Conservation (phyloP, 2,113 vertebrate species). For the Nibea albiflora region DNA sequence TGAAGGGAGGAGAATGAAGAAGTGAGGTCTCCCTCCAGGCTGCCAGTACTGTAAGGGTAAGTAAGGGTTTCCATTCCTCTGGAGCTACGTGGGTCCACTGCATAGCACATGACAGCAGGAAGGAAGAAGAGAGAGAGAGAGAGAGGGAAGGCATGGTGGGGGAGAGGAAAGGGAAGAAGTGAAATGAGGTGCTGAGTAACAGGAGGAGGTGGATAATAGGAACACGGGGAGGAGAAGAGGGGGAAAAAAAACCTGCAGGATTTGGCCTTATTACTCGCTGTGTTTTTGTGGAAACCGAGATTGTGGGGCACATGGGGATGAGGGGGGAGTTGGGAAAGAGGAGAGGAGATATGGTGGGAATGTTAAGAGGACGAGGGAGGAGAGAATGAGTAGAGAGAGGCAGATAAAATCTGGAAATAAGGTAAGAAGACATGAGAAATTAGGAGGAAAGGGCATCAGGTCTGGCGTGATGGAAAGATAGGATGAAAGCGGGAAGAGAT, state of each 20-base stretch:
- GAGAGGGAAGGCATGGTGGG: background rate
- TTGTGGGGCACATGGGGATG: no score
- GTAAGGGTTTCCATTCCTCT: constrained; percentile 23
- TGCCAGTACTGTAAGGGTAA: constrained; percentile 6
- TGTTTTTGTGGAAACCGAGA: constrained; percentile 14
- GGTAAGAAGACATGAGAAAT: background rate
- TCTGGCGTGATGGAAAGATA: background rate
- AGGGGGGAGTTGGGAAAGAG: background rate
- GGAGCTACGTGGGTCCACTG: constrained; percentile 12
- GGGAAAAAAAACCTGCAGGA: constrained; percentile 47
- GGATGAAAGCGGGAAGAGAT: background rate
- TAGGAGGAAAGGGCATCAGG: background rate
- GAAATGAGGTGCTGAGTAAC: constrained; percentile 45
- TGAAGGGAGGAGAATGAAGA: constrained; percentile 4
- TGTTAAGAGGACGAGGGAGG: background rate
- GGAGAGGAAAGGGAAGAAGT: constrained; percentile 28
- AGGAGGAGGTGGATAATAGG: constrained; percentile 53
- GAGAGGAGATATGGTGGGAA: constrained; percentile 1
- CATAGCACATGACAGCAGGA: constrained; percentile 21
- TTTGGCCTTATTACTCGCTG: constrained; percentile 41
- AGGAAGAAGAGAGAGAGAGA: constrained; percentile 5
- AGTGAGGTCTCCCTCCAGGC: constrained; percentile 16
- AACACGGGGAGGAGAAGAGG: constrained; percentile 48
- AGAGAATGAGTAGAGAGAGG: background rate
- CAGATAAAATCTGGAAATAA: background rate